Evolutionary conservation across 1,140 invertebrate genomes (phyloP).

Genomic region (Bombus polaris): DNA sequence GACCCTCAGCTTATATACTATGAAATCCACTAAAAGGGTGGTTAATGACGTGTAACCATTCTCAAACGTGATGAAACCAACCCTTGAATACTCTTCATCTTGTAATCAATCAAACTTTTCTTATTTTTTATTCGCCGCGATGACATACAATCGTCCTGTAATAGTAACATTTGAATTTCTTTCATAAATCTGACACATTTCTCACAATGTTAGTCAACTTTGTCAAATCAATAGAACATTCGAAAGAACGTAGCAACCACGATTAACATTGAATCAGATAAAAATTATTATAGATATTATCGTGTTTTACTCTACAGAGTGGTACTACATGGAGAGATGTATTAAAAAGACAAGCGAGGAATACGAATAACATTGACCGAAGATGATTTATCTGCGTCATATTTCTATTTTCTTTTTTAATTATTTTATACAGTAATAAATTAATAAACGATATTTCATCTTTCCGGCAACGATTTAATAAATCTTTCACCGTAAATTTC

Average conservation of each 20-base stretch:
- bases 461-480: conserved; percentile 26
- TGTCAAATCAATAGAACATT: no score
- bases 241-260: neutral
- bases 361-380: neutral
- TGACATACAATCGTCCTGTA: no score
- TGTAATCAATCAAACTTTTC: conserved; percentile 55
- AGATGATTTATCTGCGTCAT: neutral
- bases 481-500: conserved; percentile 54
- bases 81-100: conserved; percentile 24
- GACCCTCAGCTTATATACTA: conserved; percentile 24
- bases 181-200: neutral
- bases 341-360: neutral
- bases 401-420: neutral
- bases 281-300: neutral
- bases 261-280: neutral
- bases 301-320: no score
- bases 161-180: neutral
- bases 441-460: conserved; percentile 42
- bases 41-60: conserved; percentile 69
- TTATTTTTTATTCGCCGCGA: neutral
- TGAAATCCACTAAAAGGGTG: conserved; percentile 63
- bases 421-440: conserved; percentile 17
- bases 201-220: neutral
- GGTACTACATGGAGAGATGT: no score
- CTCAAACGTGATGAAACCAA: conserved; percentile 43